Base-by-base conservation (phyloP, 1,140 invertebrate species). In the Meloidogyne chitwoodi region DNA sequence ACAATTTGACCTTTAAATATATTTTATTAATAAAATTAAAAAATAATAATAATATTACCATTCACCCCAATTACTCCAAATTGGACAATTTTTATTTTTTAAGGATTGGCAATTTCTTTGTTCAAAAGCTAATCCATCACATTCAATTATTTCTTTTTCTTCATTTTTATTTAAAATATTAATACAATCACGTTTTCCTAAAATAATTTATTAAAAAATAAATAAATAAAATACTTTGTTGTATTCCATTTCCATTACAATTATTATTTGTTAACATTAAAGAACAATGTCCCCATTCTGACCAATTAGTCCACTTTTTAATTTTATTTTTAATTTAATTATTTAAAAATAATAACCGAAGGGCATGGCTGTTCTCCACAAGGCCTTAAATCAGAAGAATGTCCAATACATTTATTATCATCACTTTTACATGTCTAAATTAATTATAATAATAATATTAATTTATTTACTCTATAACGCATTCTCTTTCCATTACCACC, bases 181-280 rank as follows among this genome's bases (percentile, higher is more conserved):
- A 31, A 26, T 29, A 64, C 71, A 73, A 29, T 73, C 71, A 38
- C 71, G 71, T 34, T 63, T 61, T 56, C 68, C 68, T 70, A 48
- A 24, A 69, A 14, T 41, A 16, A 68, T 24, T 31, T 24, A 34
- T 34, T 29, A 19, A 19, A 19, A 19, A 19, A 19, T 48, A 48
- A 48, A 19, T 41, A 41, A 41, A 41, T 41, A 41, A n/a, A 16
- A 16, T n/a, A 56, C 48, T 56, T 56, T 56, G 48, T 56, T 56
- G 48, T 56, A 56, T 56, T 56, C 48, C 48, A 56, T 19, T 19
- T n/a, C 12, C 48, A 56, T 8, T 56, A 56, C 12, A 16, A 56
- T 19, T 16, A 38, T 31, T 38, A 22, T 48, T 64, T 29, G n/a
- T n/a, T n/a, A 29, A 73, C 41, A 64, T 61, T n/a, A 29, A 11